phyloP scores from a whole-genome alignment of 2,113 vertebrate genomes.

The Capreolus pygargus region DNA sequence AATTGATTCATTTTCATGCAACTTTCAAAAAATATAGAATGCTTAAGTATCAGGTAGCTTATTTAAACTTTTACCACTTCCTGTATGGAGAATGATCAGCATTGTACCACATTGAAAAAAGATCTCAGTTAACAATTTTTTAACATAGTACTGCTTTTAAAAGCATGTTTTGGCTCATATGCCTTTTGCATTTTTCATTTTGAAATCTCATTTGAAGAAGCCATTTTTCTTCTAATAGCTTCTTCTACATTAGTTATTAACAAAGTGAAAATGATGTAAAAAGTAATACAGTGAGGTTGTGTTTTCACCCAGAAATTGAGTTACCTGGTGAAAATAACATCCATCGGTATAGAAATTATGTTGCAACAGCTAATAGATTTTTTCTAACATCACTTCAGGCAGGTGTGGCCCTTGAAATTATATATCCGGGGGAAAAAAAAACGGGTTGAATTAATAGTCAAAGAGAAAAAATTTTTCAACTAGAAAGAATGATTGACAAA shows the following conservation, averaged over 20 bases:
- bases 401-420: not conserved
- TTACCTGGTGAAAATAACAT: not conserved
- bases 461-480: slow-evolving; percentile 13
- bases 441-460: not conserved
- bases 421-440: not conserved
- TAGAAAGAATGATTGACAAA: not conserved
- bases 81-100: not conserved
- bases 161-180: not conserved
- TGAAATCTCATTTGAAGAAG: not conserved
- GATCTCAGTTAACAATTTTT: not conserved
- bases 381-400: not conserved
- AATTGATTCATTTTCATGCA: slow-evolving; percentile 4
- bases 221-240: not conserved
- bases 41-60: slow-evolving; percentile 22
- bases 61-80: slow-evolving; percentile 68
- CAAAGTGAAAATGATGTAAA: not conserved
- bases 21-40: slow-evolving; percentile 7
- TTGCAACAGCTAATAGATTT: not conserved
- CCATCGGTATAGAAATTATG: not conserved
- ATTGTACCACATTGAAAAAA: not conserved
- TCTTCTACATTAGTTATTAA: not conserved
- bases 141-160: not conserved
- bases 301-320: not conserved
- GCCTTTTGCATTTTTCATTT: slow-evolving; percentile 52
- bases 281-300: not conserved